These are phyloP conservation scores for Acromyrmex heyeri DNA, from an alignment of 1,140 invertebrate species.

Conservation along the genomic window DNA sequence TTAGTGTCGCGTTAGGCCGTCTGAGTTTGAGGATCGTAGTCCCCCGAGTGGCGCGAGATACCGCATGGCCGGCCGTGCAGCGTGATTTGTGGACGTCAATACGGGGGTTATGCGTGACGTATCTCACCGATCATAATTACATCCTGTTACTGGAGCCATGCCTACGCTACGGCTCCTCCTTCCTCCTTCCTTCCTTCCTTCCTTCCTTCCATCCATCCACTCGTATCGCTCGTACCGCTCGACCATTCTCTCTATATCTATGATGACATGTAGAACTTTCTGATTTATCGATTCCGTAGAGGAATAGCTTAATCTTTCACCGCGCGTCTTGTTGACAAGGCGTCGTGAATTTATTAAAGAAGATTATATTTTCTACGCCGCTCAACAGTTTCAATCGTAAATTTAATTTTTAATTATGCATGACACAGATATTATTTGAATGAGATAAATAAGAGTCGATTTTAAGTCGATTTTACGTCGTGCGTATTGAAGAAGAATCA, in stretches of 20 bases:
- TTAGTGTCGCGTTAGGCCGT: constrained; percentile 73
- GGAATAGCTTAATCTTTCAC: constrained; percentile 64
- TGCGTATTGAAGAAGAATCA: not conserved
- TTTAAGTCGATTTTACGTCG: not conserved
- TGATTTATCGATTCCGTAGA: constrained; percentile 69
- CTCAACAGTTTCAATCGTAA: not conserved
- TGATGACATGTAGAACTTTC: constrained; percentile 50
- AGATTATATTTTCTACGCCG: constrained; percentile 7
- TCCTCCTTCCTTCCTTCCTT: constrained; percentile 63
- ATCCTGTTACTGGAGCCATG: constrained; percentile 84
- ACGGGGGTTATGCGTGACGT: constrained; percentile 85
- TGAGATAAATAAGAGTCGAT: not conserved
- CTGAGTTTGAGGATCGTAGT: constrained; percentile 68
- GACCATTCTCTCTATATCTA: constrained; percentile 7
- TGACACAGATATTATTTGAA: not conserved
- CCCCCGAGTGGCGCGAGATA: constrained; percentile 78
- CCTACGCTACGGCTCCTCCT: constrained; percentile 72
- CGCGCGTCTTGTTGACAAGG: not conserved
- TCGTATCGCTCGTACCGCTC: not conserved
- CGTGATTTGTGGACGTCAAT: constrained; percentile 87
- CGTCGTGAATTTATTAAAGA: not conserved
- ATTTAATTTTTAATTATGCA: constrained; percentile 15
- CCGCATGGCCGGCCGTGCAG: constrained; percentile 77
- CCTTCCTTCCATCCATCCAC: constrained; percentile 8
- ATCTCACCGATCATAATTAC: constrained; percentile 87